Percentiles rank a stretch among this genome's conserved stretches.
Conservation (phyloP, 2,113 vertebrate species). For the Corythoichthys intestinalis region DNA sequence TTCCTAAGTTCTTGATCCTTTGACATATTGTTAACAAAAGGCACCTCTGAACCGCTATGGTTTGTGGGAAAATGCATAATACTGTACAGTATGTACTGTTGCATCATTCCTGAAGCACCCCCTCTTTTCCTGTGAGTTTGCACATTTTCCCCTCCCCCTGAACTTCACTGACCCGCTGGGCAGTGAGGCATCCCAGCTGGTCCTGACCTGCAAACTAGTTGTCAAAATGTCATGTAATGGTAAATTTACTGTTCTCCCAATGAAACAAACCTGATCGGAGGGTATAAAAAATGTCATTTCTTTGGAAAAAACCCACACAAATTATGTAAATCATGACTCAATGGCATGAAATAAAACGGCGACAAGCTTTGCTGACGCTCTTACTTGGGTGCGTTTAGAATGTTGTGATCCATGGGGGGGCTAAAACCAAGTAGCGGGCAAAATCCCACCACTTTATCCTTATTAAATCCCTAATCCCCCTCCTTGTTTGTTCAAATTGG, state of each 20-base stretch:
- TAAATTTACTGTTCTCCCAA: slow-evolving; percentile 14
- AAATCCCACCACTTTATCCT: slow-evolving; percentile 27
- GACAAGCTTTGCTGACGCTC: slow-evolving; percentile 24
- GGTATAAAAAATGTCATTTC: slow-evolving; percentile 56
- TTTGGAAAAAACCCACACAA: slow-evolving; percentile 20
- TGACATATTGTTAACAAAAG: neutral
- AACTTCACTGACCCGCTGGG: slow-evolving; percentile 24
- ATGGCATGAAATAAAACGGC: slow-evolving; percentile 46
- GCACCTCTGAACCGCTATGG: neutral
- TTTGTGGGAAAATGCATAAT: neutral
- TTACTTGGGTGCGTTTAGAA: slow-evolving; percentile 23
- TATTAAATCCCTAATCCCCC: slow-evolving; percentile 20
- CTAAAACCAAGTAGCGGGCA: slow-evolving; percentile 15
- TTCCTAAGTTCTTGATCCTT: neutral
- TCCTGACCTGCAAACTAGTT: slow-evolving; percentile 9
- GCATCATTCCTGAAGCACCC: neutral
- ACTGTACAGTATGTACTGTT: neutral
- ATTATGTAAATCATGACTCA: slow-evolving; percentile 69
- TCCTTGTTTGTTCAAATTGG: slow-evolving; percentile 14
- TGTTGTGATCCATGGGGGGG: slow-evolving; percentile 12
- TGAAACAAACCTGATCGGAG: slow-evolving; percentile 12
- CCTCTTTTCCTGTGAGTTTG: slow-evolving; percentile 16
- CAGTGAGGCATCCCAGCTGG: slow-evolving; percentile 13
- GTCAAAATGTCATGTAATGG: slow-evolving; percentile 22
- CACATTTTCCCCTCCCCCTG: slow-evolving; percentile 24